These are phyloP conservation scores for Liasis olivaceus DNA, from an alignment of 2,797 vertebrate species.

Conservation along the genomic window DNA sequence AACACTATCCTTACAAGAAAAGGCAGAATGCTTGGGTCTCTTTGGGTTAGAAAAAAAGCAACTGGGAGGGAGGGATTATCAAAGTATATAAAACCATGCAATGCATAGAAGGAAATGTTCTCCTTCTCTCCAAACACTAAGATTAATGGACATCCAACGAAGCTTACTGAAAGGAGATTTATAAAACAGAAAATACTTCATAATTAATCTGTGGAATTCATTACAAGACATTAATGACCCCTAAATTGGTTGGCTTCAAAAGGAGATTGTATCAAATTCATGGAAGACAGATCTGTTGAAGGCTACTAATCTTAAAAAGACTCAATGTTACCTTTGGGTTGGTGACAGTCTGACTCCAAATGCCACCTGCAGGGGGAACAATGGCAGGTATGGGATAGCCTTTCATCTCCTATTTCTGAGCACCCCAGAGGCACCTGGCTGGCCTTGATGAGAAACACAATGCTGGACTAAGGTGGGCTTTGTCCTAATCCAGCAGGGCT, in stretches of 20 bases:
- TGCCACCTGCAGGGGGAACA: background rate
- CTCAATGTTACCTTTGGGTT: background rate
- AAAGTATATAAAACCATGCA: background rate
- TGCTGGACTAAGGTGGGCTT: background rate
- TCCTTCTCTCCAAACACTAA: background rate
- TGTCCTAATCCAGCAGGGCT: background rate
- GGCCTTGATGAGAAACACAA: background rate
- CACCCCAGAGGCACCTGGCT: background rate
- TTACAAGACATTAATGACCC: background rate
- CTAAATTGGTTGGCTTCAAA: background rate
- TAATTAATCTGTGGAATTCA: background rate
- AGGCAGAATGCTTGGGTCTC: background rate
- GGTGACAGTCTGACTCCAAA: background rate
- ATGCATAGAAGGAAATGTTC: background rate
- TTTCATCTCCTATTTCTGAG: background rate
- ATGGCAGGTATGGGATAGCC: background rate
- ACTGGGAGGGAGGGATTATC: background rate
- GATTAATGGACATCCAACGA: background rate
- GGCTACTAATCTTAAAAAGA: background rate
- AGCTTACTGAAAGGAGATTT: background rate
- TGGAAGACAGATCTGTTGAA: background rate
- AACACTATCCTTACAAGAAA: background rate
- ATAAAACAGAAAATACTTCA: background rate
- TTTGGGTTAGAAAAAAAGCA: background rate
- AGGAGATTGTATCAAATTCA: background rate